Evolutionary conservation across 2,113 vertebrate species (phyloP).

Genomic region (Henicopernis longicauda): DNA sequence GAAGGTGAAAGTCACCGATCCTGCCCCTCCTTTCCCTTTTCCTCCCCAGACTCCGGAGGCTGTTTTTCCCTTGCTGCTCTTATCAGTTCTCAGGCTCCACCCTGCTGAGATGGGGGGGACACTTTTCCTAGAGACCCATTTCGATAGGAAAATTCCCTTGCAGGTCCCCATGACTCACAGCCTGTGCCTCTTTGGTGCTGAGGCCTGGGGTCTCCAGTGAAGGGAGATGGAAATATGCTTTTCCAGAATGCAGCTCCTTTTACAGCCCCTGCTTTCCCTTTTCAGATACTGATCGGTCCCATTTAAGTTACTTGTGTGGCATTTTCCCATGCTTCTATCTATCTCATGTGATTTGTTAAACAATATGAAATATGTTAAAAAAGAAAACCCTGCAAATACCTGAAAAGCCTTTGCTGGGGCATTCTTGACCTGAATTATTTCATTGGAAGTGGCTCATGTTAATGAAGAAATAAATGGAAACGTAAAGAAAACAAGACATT

Average conservation of each 20-base stretch:
- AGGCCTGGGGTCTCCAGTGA: not conserved
- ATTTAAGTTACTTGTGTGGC: not conserved
- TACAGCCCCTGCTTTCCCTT: not conserved
- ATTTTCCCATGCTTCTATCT: not conserved
- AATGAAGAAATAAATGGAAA: constrained; percentile 25
- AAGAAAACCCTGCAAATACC: not conserved
- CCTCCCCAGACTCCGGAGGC: not conserved
- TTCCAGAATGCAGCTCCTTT: not conserved
- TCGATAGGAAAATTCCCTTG: not conserved
- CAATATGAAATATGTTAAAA: not conserved
- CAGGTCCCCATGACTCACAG: not conserved
- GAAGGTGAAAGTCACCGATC: not conserved
- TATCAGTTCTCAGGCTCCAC: constrained; percentile 29
- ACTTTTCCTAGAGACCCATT: not conserved
- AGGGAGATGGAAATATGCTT: not conserved
- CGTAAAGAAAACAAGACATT: constrained; percentile 13
- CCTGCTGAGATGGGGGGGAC: not conserved
- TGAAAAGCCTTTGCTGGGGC: not conserved
- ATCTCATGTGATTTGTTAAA: not conserved
- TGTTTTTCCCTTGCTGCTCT: not conserved
- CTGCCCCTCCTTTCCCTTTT: constrained; percentile 31
- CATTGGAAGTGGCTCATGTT: not conserved
- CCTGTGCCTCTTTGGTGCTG: not conserved
- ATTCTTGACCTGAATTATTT: not conserved
- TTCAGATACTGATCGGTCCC: not conserved